Conservation (phyloP, 2,888 invertebrate genomes). For the Pinctada fucata region DNA sequence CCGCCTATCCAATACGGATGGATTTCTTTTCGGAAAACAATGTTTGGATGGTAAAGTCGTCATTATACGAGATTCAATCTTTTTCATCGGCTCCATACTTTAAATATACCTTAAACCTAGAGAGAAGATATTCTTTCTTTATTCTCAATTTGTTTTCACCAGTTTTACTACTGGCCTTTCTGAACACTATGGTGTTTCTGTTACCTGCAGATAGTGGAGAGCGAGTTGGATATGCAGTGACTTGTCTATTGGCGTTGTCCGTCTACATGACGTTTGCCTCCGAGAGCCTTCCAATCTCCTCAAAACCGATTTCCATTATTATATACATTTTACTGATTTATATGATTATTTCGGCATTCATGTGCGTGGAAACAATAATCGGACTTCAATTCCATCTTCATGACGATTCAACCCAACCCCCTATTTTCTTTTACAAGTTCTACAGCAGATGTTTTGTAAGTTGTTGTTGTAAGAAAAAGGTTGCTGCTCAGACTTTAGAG, state of each 20-base stretch:
- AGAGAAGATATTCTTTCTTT: slow-evolving; percentile 19
- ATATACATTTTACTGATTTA: slow-evolving; percentile 6
- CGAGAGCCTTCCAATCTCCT: slow-evolving; percentile 12
- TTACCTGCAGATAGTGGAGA: slow-evolving; percentile 24
- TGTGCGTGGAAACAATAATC: slow-evolving; percentile 18
- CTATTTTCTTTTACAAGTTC: not conserved
- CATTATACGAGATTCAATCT: too few species aligned
- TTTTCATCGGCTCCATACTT: not conserved
- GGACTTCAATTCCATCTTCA: slow-evolving; percentile 18
- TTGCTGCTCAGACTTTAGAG: too few species aligned
- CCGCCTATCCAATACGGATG: not conserved
- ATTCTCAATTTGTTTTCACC: slow-evolving; percentile 19
- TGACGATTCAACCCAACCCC: not conserved
- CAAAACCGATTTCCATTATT: slow-evolving; percentile 16
- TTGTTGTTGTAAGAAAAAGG: too few species aligned
- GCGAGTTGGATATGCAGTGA: slow-evolving; percentile 18
- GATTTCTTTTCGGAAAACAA: slow-evolving; percentile 11
- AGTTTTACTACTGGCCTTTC: slow-evolving; percentile 2
- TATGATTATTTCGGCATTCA: slow-evolving; percentile 7
- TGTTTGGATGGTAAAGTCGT: slow-evolving; percentile 10
- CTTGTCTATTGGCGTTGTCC: slow-evolving; percentile 23
- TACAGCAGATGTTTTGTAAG: too few species aligned
- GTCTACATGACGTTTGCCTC: slow-evolving; percentile 19
- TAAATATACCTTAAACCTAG: slow-evolving; percentile 11
- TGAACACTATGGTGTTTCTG: slow-evolving; percentile 18